Evolutionary conservation across 2,797 vertebrate species (phyloP).

Genomic region (Podarcis lilfordi): DNA sequence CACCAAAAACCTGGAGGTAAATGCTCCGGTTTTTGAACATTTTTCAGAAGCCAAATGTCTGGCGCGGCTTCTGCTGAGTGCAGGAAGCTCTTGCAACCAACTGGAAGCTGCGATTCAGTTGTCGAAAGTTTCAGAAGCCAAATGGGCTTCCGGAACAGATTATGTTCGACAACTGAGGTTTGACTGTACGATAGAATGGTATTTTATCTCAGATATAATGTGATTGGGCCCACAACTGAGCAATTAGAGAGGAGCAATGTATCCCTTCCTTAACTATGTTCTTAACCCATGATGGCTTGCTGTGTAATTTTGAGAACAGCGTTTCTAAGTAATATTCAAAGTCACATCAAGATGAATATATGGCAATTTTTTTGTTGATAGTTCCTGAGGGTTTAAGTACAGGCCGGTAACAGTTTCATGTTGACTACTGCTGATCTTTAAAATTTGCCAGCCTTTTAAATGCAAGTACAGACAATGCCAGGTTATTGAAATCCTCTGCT

Average conservation of each 20-base stretch:
- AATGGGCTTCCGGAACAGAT: too few relatives aligned
- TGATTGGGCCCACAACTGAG: background rate
- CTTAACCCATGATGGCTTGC: background rate
- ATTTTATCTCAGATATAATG: background rate
- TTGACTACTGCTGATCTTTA: background rate
- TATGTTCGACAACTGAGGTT: too few relatives aligned
- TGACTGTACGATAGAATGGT: background rate
- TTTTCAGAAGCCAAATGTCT: too few relatives aligned
- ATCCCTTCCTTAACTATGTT: background rate
- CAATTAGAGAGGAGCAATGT: background rate
- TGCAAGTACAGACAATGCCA: background rate
- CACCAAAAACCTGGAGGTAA: too few relatives aligned
- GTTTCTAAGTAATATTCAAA: background rate
- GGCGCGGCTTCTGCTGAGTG: too few relatives aligned
- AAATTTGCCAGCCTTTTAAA: background rate
- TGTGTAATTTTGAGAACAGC: background rate
- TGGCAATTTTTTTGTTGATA: background rate
- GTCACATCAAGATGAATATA: background rate
- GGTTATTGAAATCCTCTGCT: background rate
- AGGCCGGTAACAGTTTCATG: background rate
- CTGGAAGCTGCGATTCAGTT: accelerated
- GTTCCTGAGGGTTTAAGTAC: background rate
- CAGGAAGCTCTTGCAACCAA: too few relatives aligned
- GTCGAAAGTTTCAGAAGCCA: too few relatives aligned
- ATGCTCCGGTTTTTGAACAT: too few relatives aligned